These are phyloP conservation scores for Danio aesculapii DNA, from an alignment of 2,797 vertebrate species.

Conservation along the genomic window DNA sequence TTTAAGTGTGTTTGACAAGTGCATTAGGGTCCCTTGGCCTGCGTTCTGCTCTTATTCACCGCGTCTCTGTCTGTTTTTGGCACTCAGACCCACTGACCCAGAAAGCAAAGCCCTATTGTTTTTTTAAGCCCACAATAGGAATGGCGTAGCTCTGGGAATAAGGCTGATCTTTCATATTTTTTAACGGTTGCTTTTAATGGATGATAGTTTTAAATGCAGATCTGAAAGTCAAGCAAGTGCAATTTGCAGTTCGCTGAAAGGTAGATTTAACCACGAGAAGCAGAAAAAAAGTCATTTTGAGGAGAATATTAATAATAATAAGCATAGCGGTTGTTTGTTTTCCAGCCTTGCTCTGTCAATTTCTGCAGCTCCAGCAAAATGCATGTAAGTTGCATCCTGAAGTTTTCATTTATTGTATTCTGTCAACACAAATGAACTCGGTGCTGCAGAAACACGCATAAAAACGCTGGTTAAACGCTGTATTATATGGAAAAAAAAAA, in stretches of 20 bases:
- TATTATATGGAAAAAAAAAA: not conserved
- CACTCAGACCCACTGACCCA: slow-evolving; percentile 54
- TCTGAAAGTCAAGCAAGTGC: slow-evolving; percentile 22
- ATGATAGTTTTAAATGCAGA: slow-evolving; percentile 20
- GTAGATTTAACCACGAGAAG: not conserved
- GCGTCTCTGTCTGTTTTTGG: slow-evolving; percentile 38
- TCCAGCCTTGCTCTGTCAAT: not conserved
- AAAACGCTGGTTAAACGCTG: slow-evolving; percentile 19
- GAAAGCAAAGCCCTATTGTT: slow-evolving; percentile 52
- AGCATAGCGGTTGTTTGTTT: not conserved
- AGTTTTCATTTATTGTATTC: slow-evolving; percentile 5
- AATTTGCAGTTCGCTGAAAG: slow-evolving; percentile 20
- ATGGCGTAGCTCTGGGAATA: not conserved
- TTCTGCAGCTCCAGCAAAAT: slow-evolving; percentile 20
- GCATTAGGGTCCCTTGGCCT: slow-evolving; percentile 55
- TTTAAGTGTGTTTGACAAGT: slow-evolving; percentile 64
- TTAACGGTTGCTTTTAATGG: slow-evolving; percentile 29
- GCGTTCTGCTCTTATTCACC: slow-evolving; percentile 19
- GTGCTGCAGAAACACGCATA: slow-evolving; percentile 14
- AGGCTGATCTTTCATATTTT: slow-evolving; percentile 30
- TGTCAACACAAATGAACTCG: slow-evolving; percentile 23
- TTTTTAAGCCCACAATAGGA: slow-evolving; percentile 46
- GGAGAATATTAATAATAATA: not conserved
- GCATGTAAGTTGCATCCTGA: not conserved
- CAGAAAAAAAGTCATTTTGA: not conserved